Base-by-base conservation (phyloP, 92 coral and sea anemone species). In the Hydrozoanthus gracilis region DNA sequence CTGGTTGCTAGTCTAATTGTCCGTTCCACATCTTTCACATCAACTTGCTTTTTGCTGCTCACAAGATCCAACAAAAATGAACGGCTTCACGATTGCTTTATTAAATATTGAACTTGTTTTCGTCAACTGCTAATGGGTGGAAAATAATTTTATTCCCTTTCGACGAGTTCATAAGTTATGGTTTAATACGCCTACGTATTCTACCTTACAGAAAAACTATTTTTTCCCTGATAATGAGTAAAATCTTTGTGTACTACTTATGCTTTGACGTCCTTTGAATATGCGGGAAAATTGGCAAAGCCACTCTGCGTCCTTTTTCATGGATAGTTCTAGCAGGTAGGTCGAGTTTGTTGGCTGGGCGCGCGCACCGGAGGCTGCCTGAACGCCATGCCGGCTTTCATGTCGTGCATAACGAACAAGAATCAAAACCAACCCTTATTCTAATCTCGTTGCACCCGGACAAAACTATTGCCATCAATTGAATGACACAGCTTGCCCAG, bases 401-500 rank as follows among this genome's bases (percentile, higher is more conserved):
- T 11, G 64, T 66, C 13, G 85, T 18, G 85, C 75, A 7, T 11
- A 48, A 46, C 58, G 56, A 80, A 80, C 39, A 17, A 16, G 5
- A 20, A 52, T 49, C 45, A 50, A 7, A 51, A 65, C 73, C 44
- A 80, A 65, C 14, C 85, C n/a, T 35, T 80, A 61, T 20, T 45
- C 84, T 62, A 80, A 80, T 65, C 85, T 80, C 44, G 74, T 65
- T 65, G 45, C 18, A 18, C 48, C 60, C 49, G 62, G 85, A 48
- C 64, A 65, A 80, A 64, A 64, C 48, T 46, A 64, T 80, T 64
- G 74, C 85, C 13, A 50, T 64, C 72, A 80, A 80, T 44, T 80
- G 61, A 80, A 66, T 1, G 58, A 64, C 85, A 16, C 85, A 80
- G 85, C 85, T 80, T 65, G 85, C 73, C 10, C n/a, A 16, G 73